Conservation (phyloP, 2,888 invertebrate species). For the Archips xylosteana region DNA sequence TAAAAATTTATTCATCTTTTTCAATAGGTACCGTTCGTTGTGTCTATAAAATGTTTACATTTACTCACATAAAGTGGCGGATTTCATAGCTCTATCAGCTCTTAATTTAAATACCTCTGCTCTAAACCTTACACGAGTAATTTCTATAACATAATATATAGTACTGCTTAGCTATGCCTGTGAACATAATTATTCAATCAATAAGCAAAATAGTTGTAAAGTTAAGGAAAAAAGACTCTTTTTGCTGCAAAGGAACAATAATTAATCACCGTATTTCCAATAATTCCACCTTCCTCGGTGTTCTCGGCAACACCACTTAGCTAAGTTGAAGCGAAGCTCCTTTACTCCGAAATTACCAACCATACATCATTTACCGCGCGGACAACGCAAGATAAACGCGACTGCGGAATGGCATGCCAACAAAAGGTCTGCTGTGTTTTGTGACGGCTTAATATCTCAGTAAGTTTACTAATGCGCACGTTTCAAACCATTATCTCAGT, state of each 20-base stretch:
- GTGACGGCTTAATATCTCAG: conserved; percentile 1
- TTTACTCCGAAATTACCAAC: conserved; percentile 22
- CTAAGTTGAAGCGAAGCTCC: conserved; percentile 12
- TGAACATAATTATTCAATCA: too few species aligned
- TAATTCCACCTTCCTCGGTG: conserved; percentile 9
- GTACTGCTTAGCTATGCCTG: too few species aligned
- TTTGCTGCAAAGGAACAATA: background rate
- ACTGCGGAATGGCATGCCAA: conserved; percentile 14
- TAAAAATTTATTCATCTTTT: too few species aligned
- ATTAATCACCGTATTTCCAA: conserved; percentile 2
- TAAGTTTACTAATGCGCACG: background rate
- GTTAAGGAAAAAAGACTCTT: background rate
- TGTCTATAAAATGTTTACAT: too few species aligned
- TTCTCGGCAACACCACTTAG: conserved; percentile 15
- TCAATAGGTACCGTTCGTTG: too few species aligned
- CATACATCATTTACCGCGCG: conserved; percentile 17
- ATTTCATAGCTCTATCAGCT: too few species aligned
- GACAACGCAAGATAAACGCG: conserved; percentile 3
- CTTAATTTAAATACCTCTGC: too few species aligned
- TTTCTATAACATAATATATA: too few species aligned
- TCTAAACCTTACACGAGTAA: too few species aligned
- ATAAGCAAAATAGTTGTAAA: too few species aligned
- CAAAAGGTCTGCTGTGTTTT: conserved; percentile 2
- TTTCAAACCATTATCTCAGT: background rate
- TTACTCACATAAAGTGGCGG: too few species aligned